Percentiles rank a stretch among this genome's conserved stretches.
These are phyloP conservation scores for Kradibia gibbosae DNA, from an alignment of 1,140 invertebrate species.

Conservation along the genomic window DNA sequence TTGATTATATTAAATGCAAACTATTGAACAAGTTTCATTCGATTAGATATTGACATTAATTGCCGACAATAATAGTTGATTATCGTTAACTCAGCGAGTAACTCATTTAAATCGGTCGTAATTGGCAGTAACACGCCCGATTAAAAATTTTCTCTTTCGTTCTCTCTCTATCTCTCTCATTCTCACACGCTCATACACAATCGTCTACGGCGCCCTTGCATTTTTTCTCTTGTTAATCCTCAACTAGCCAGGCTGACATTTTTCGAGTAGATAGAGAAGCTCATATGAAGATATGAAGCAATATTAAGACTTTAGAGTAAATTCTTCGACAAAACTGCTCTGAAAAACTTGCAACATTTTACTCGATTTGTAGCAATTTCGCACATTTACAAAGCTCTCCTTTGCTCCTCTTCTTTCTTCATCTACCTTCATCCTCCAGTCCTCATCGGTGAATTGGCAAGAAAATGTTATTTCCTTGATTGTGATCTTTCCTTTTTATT, in stretches of 20 bases:
- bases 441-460: neutral
- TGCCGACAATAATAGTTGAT: slow-evolving; percentile 45
- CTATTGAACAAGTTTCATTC: slow-evolving; percentile 45
- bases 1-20: slow-evolving; percentile 38
- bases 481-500: slow-evolving; percentile 17
- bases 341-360: slow-evolving; percentile 31
- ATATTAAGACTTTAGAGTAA: neutral
- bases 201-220: neutral
- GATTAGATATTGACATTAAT: slow-evolving; percentile 53
- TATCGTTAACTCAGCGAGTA: slow-evolving; percentile 51
- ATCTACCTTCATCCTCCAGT: neutral
- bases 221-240: neutral
- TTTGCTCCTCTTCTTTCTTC: neutral
- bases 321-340: neutral
- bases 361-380: slow-evolving; percentile 47
- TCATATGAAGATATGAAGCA: neutral
- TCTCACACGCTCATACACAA: slow-evolving; percentile 30
- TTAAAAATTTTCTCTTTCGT: slow-evolving; percentile 43
- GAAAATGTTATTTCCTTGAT: slow-evolving; percentile 43
- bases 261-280: slow-evolving; percentile 10
- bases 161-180: slow-evolving; percentile 36
- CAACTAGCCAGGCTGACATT: neutral
- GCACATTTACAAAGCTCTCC: slow-evolving; percentile 13
- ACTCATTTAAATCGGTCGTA: slow-evolving; percentile 51
- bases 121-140: slow-evolving; percentile 46